phyloP scores from a whole-genome alignment of 1,140 invertebrate genomes.

The Anthonomus grandis region DNA sequence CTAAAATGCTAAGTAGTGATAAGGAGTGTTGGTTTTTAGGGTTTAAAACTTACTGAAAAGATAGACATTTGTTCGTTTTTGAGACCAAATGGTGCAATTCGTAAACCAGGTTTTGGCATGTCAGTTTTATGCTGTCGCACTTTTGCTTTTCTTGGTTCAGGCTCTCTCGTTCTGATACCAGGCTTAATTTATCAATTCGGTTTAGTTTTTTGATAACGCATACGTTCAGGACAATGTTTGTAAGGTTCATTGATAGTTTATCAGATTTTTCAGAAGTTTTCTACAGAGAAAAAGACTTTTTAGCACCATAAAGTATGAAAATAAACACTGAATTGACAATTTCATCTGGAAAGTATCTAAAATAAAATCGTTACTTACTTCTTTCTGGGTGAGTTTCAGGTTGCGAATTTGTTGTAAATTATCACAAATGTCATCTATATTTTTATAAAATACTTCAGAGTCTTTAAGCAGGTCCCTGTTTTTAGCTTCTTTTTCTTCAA shows the following conservation, averaged over 20 bases:
- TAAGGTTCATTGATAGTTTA: slow-evolving; percentile 55
- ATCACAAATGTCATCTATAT: slow-evolving; percentile 64
- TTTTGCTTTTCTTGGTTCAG: slow-evolving; percentile 76
- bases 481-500: slow-evolving; percentile 72
- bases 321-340: too few species aligned
- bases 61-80: slow-evolving; percentile 89
- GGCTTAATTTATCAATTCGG: slow-evolving; percentile 82
- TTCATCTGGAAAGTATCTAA: neutral
- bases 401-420: slow-evolving; percentile 63
- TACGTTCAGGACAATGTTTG: slow-evolving; percentile 70
- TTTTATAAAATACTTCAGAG: slow-evolving; percentile 63
- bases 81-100: slow-evolving; percentile 91
- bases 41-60: slow-evolving; percentile 77
- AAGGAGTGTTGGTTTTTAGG: neutral
- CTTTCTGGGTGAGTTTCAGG: slow-evolving; percentile 51
- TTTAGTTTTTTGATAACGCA: slow-evolving; percentile 86
- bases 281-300: slow-evolving; percentile 17
- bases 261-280: slow-evolving; percentile 43
- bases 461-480: slow-evolving; percentile 63
- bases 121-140: slow-evolving; percentile 85
- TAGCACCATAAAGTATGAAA: neutral
- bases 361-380: neutral
- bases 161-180: slow-evolving; percentile 76
- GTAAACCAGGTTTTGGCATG: slow-evolving; percentile 92
- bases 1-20: too few species aligned